Conservation (phyloP, 2,888 invertebrate genomes). For the Junonia oenone region DNA sequence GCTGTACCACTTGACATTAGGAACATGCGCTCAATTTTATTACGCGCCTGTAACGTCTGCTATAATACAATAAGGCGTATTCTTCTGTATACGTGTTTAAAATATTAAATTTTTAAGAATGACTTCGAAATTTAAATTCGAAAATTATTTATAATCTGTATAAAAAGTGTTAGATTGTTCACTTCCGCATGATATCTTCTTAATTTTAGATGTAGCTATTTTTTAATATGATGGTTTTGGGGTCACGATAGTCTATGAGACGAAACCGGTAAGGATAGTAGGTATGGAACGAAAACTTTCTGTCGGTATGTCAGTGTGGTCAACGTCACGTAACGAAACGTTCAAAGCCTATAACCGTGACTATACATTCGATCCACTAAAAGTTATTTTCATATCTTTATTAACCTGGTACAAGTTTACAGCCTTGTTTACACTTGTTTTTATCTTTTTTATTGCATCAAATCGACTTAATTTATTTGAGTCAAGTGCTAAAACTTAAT, state of each 20-base stretch:
- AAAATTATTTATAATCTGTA: conserved; percentile 15
- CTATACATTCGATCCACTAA: background rate
- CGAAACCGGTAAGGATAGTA: conserved; percentile 60
- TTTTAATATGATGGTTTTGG: conserved; percentile 56
- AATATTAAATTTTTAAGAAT: background rate
- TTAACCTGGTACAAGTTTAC: background rate
- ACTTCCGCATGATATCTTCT: conserved; percentile 54
- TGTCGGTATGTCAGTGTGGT: conserved; percentile 28
- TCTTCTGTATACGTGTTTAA: background rate
- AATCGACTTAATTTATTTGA: too few species aligned
- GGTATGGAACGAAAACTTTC: conserved; percentile 52
- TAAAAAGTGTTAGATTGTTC: conserved; percentile 43
- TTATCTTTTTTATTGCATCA: too few species aligned
- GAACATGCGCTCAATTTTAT: conserved; percentile 9
- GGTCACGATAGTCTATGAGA: conserved; percentile 45
- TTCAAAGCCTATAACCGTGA: background rate
- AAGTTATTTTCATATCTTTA: background rate
- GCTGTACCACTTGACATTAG: conserved; percentile 6
- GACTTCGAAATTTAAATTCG: background rate
- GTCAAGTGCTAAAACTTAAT: too few species aligned
- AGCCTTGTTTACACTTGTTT: too few species aligned
- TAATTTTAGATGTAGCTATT: conserved; percentile 69
- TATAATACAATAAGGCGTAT: conserved; percentile 5
- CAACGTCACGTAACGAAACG: background rate
- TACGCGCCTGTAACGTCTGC: conserved; percentile 9